Percentiles rank a stretch among this genome's conserved stretches.
Evolutionary conservation across 1,140 invertebrate genomes (phyloP).

Genomic region (Cydia strobilella): DNA sequence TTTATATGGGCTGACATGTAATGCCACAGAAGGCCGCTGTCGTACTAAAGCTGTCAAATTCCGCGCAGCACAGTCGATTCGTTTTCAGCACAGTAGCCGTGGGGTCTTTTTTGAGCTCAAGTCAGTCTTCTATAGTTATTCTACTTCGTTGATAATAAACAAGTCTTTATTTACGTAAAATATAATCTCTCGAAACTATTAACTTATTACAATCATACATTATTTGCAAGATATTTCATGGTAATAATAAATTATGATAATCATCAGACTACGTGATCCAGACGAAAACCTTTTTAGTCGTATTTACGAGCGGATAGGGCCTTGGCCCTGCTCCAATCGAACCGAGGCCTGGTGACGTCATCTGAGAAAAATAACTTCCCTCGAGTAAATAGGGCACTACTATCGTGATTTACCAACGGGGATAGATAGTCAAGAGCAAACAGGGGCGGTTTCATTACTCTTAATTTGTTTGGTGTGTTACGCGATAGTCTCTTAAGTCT

Average conservation of each 20-base stretch:
- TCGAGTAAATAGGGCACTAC: slow-evolving; percentile 23
- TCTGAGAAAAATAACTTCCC: slow-evolving; percentile 25
- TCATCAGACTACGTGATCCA: slow-evolving; percentile 66
- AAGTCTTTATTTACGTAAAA: too few species aligned
- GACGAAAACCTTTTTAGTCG: slow-evolving; percentile 67
- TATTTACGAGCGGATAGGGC: slow-evolving; percentile 69
- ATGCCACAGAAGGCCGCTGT: too few species aligned
- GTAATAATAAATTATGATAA: slow-evolving; percentile 74
- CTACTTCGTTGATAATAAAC: too few species aligned
- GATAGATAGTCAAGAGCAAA: slow-evolving; percentile 20
- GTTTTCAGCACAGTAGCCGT: too few species aligned
- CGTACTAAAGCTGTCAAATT: too few species aligned
- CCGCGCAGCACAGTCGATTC: too few species aligned
- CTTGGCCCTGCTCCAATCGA: slow-evolving; percentile 52
- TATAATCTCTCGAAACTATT: not conserved
- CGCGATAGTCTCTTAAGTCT: slow-evolving; percentile 26
- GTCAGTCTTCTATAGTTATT: too few species aligned
- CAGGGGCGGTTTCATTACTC: slow-evolving; percentile 25
- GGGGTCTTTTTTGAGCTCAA: too few species aligned
- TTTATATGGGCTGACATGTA: too few species aligned
- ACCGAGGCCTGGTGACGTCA: slow-evolving; percentile 25
- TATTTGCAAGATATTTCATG: slow-evolving; percentile 62
- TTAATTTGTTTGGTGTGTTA: slow-evolving; percentile 32
- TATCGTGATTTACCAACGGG: slow-evolving; percentile 23
- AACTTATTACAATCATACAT: slow-evolving; percentile 59